A percentile compares a stretch with the other conserved stretches of the same genome.
phyloP scores from a whole-genome alignment of 2,797 vertebrate genomes.

The Nyctalus aviator region DNA sequence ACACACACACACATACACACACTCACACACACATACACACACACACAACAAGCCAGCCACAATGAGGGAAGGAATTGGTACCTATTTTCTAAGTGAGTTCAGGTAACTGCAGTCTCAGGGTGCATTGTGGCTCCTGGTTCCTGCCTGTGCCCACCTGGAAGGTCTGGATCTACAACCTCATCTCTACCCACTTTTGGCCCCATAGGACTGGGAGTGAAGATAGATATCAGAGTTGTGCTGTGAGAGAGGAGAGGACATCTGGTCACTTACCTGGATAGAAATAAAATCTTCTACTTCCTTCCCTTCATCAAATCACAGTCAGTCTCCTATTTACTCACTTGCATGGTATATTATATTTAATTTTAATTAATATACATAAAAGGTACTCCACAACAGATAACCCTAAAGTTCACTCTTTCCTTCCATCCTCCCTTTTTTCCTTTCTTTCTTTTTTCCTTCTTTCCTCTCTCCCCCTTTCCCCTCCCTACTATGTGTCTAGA shows the following conservation, averaged over 20 bases:
- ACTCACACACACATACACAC: background rate
- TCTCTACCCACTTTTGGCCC: background rate
- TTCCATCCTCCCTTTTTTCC: background rate
- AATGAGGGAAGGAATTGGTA: background rate
- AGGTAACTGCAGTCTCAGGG: background rate
- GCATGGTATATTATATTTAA: background rate
- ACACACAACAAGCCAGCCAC: background rate
- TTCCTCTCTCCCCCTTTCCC: background rate
- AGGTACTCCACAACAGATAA: background rate
- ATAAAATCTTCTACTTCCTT: background rate
- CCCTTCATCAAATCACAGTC: background rate
- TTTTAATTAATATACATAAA: background rate
- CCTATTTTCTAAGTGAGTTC: background rate
- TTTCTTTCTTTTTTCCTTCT: no score
- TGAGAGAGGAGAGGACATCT: background rate
- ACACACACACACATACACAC: background rate
- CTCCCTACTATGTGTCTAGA: background rate
- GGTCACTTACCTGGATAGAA: background rate
- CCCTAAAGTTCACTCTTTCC: background rate
- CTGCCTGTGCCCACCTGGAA: background rate
- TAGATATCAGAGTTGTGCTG: background rate
- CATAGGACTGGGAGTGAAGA: background rate
- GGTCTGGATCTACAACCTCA: background rate
- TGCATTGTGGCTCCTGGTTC: no score
- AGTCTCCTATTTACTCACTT: background rate